Conservation (phyloP, 2,113 vertebrate genomes). For the Embiotoca jacksoni region DNA sequence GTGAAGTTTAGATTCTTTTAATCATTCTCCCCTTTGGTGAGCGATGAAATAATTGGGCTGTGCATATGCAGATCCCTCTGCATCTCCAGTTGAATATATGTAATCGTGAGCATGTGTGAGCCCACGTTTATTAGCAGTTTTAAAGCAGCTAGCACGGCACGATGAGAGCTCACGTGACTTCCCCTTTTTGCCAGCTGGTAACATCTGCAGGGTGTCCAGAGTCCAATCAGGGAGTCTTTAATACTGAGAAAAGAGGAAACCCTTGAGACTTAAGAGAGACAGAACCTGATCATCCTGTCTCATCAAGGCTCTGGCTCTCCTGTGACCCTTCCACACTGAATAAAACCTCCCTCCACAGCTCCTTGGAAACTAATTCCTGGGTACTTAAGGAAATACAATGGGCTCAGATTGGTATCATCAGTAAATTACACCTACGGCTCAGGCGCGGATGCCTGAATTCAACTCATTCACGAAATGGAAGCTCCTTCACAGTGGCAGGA, state of each 20-base stretch:
- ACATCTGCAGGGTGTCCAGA: slow-evolving; percentile 75
- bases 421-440: slow-evolving; percentile 75
- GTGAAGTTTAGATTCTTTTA: slow-evolving; percentile 54
- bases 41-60: slow-evolving; percentile 36
- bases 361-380: slow-evolving; percentile 67
- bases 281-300: slow-evolving; percentile 79
- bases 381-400: slow-evolving; percentile 76
- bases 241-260: slow-evolving; percentile 64
- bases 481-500: slow-evolving; percentile 46
- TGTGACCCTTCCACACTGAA: slow-evolving; percentile 65
- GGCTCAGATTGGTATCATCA: slow-evolving; percentile 77
- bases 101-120: no score
- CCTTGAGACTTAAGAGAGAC: slow-evolving; percentile 74
- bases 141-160: slow-evolving; percentile 1
- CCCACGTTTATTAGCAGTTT: slow-evolving; percentile 37
- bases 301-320: slow-evolving; percentile 74
- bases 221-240: slow-evolving; percentile 79
- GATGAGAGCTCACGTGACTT: slow-evolving; percentile 35
- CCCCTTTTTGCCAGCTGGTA: slow-evolving; percentile 57
- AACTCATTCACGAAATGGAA: not conserved
- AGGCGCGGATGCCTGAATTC: slow-evolving; percentile 35
- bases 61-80: slow-evolving; percentile 33
- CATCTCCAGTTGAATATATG: slow-evolving; percentile 1
- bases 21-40: slow-evolving; percentile 41
- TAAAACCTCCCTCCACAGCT: slow-evolving; percentile 54